Conservation (phyloP, 2,797 vertebrate genomes). For the Pelobates cultripes region DNA sequence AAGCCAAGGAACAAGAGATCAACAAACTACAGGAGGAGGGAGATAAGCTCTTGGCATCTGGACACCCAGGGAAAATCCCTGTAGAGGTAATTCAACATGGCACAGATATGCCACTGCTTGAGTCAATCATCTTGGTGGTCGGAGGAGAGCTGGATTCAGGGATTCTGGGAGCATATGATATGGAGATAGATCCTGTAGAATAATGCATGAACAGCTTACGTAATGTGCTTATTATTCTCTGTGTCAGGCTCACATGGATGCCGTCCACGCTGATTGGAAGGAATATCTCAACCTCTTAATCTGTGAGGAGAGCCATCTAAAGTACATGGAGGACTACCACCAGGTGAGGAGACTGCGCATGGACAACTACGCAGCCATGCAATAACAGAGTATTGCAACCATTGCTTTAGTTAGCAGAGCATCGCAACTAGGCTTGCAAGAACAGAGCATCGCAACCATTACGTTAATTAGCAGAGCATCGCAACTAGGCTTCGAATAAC, state of each 20-base stretch:
- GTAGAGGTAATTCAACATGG: conserved; percentile 14
- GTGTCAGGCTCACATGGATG: conserved; percentile 90
- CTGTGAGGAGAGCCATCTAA: conserved; percentile 97
- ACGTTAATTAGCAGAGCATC: not conserved
- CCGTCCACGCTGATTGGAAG: conserved; percentile 96
- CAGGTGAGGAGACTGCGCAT: conserved; percentile 74
- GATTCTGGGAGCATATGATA: no score
- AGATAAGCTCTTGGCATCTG: conserved; percentile 77
- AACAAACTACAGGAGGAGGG: conserved; percentile 89
- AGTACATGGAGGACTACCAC: conserved; percentile 96
- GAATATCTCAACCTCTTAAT: conserved; percentile 97
- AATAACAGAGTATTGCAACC: not conserved
- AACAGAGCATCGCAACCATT: not conserved
- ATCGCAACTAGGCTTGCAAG: no score
- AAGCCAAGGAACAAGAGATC: conserved; percentile 87
- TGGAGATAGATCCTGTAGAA: no score
- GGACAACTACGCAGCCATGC: not conserved
- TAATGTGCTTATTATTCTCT: not conserved
- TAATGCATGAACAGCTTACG: no score
- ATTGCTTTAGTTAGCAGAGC: not conserved
- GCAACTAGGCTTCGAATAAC: no score
- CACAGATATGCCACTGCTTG: not conserved
- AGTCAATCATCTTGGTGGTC: no score
- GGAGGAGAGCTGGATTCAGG: no score
- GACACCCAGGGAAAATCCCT: conserved; percentile 85